Evolutionary conservation across 2,113 vertebrate species (phyloP).

Genomic region (Condylura cristata): DNA sequence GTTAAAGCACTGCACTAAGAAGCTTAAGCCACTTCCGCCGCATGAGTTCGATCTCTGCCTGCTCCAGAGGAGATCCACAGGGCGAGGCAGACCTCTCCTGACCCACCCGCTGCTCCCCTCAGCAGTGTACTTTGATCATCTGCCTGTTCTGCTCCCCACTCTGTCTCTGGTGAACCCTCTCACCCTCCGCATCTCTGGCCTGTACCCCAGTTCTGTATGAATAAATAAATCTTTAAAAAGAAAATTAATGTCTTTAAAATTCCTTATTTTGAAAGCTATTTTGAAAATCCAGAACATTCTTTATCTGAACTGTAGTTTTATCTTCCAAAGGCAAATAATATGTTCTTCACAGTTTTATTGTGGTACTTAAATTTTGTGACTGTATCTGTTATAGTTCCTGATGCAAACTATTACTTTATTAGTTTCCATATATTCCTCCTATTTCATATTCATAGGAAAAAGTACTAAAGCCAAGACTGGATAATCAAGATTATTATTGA

Average conservation of each 20-base stretch:
- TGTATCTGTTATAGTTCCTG: not conserved
- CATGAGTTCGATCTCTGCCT: too few relatives aligned
- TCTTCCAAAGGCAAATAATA: not conserved
- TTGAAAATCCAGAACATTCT: slow-evolving; percentile 36
- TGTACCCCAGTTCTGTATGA: too few relatives aligned
- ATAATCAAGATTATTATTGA: not conserved
- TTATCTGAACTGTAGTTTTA: not conserved
- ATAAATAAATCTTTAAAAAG: too few relatives aligned
- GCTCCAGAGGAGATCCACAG: too few relatives aligned
- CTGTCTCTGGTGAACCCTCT: too few relatives aligned
- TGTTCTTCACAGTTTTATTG: not conserved
- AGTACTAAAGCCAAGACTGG: not conserved
- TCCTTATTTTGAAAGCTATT: slow-evolving; percentile 23
- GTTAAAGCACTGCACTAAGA: too few relatives aligned
- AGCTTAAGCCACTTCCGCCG: too few relatives aligned
- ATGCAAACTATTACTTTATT: not conserved
- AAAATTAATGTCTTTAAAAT: slow-evolving; percentile 1
- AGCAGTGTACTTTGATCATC: too few relatives aligned
- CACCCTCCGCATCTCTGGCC: too few relatives aligned
- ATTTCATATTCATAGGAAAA: not conserved
- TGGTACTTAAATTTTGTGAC: not conserved
- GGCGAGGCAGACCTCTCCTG: too few relatives aligned
- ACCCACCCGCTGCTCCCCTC: too few relatives aligned
- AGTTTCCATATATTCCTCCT: not conserved
- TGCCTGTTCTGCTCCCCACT: too few relatives aligned